Percentiles rank a stretch among this genome's conserved stretches.
phyloP scores from a whole-genome alignment of 30 jellyfish, hydroid and myxozoan genomes.

The Haliclystus octoradiatus region DNA sequence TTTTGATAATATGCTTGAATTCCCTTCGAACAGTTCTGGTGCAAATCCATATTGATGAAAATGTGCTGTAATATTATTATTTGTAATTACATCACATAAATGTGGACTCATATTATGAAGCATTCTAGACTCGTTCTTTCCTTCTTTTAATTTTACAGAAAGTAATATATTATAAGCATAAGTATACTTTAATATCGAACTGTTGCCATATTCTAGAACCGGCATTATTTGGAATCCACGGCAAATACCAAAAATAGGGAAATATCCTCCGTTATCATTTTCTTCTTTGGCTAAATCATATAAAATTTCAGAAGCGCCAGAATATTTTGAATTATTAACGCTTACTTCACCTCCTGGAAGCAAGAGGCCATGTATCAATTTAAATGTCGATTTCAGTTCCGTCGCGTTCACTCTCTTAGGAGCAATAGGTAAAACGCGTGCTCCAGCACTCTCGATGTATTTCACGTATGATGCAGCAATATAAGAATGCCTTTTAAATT shows the following conservation, averaged over 20 bases:
- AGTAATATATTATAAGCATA: slow-evolving; percentile 35
- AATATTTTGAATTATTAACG: slow-evolving; percentile 29
- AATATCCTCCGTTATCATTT: slow-evolving; percentile 39
- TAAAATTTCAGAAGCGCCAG: slow-evolving; percentile 12
- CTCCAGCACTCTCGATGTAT: slow-evolving; percentile 75
- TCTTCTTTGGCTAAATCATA: slow-evolving; percentile 32
- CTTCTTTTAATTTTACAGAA: slow-evolving; percentile 35
- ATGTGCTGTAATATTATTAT: slow-evolving; percentile 32
- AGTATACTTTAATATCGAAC: slow-evolving; percentile 4
- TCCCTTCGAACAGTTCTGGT: slow-evolving; percentile 18
- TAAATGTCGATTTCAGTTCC: slow-evolving; percentile 18
- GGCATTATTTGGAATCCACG: slow-evolving; percentile 75
- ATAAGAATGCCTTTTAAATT: slow-evolving; percentile 38
- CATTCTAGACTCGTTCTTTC: slow-evolving; percentile 25
- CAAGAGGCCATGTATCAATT: slow-evolving; percentile 41
- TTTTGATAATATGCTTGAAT: slow-evolving; percentile 1
- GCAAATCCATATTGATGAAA: slow-evolving; percentile 52
- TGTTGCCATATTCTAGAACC: slow-evolving; percentile 15
- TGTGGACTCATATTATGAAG: slow-evolving; percentile 17
- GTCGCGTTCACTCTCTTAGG: slow-evolving; percentile 30
- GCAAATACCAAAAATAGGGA: slow-evolving; percentile 79
- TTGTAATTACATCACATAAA: slow-evolving; percentile 18
- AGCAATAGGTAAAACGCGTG: slow-evolving; percentile 77
- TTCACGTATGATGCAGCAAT: slow-evolving; percentile 90
- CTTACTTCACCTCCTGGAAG: slow-evolving; percentile 82